Percentiles rank a stretch among this genome's conserved stretches.
Evolutionary conservation across 2,113 vertebrate species (phyloP).

Genomic region (Mystacornis crossleyi): DNA sequence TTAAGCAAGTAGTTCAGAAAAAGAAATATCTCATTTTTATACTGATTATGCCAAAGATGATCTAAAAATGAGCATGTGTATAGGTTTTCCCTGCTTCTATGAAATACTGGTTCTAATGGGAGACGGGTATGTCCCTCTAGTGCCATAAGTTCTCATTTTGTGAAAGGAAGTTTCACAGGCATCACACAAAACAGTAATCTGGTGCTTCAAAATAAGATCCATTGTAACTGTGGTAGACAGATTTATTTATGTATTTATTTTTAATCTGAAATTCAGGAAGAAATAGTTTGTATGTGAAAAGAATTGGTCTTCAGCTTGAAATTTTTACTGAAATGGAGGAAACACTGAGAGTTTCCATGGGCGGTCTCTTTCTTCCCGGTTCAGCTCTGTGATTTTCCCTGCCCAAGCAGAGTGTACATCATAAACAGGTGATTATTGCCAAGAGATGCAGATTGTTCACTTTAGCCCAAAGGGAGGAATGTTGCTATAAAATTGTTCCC

Average conservation of each 20-base stretch:
- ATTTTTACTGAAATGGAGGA: background rate
- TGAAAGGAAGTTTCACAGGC: background rate
- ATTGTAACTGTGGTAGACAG: background rate
- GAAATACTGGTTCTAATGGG: background rate
- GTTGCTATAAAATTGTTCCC: background rate
- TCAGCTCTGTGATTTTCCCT: background rate
- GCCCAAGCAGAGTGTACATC: background rate
- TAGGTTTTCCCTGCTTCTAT: background rate
- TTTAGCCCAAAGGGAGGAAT: background rate
- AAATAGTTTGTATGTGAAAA: background rate
- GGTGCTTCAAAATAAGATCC: background rate
- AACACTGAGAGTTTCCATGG: background rate
- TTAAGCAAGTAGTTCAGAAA: background rate
- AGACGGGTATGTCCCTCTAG: background rate
- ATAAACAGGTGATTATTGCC: background rate
- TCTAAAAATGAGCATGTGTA: background rate
- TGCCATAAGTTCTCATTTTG: background rate
- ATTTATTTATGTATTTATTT: background rate
- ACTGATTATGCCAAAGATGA: background rate
- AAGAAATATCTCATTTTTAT: background rate
- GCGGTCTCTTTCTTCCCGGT: accelerated
- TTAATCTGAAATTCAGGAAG: background rate
- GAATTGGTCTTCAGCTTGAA: background rate
- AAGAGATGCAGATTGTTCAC: background rate
- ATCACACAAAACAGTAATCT: background rate